Conservation (phyloP, 2,888 invertebrate genomes). For the Euproctis similis region DNA sequence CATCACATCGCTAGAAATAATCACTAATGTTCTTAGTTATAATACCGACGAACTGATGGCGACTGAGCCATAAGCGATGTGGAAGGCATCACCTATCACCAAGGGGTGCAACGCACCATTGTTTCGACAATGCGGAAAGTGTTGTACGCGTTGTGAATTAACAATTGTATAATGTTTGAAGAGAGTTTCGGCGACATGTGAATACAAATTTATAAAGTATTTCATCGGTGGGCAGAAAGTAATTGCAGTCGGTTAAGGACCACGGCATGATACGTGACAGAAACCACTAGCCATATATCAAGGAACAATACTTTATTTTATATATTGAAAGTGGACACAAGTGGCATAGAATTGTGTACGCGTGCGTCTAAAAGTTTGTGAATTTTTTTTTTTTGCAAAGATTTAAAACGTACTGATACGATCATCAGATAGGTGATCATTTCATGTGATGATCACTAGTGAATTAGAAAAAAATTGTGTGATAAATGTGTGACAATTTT, state of each 20-base stretch:
- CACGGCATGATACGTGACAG: slow-evolving; percentile 46
- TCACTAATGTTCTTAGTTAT: too few relatives aligned
- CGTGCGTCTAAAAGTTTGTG: slow-evolving; percentile 44
- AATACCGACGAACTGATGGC: slow-evolving; percentile 33
- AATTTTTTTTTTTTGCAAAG: slow-evolving; percentile 68
- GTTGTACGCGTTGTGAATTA: slow-evolving; percentile 56
- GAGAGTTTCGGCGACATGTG: slow-evolving; percentile 68
- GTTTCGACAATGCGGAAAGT: slow-evolving; percentile 67
- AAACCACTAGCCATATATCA: slow-evolving; percentile 24
- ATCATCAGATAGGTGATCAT: slow-evolving; percentile 37
- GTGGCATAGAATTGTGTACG: slow-evolving; percentile 33
- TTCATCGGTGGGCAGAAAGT: slow-evolving; percentile 34
- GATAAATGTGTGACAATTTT: slow-evolving; percentile 36
- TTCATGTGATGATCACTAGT: slow-evolving; percentile 46
- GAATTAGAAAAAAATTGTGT: slow-evolving; percentile 42
- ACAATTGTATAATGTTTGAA: slow-evolving; percentile 64
- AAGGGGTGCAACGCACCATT: slow-evolving; percentile 55
- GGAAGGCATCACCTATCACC: slow-evolving; percentile 46
- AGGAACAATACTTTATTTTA: slow-evolving; percentile 22
- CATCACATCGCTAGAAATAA: too few relatives aligned
- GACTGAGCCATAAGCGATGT: slow-evolving; percentile 40
- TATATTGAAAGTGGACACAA: slow-evolving; percentile 28
- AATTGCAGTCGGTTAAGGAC: slow-evolving; percentile 52
- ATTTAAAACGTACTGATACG: slow-evolving; percentile 26
- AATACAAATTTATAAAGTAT: slow-evolving; percentile 58